A percentile compares a stretch with the other conserved stretches of the same genome.
Conservation (phyloP, 2,888 invertebrate genomes). For the Mamestra brassicae region DNA sequence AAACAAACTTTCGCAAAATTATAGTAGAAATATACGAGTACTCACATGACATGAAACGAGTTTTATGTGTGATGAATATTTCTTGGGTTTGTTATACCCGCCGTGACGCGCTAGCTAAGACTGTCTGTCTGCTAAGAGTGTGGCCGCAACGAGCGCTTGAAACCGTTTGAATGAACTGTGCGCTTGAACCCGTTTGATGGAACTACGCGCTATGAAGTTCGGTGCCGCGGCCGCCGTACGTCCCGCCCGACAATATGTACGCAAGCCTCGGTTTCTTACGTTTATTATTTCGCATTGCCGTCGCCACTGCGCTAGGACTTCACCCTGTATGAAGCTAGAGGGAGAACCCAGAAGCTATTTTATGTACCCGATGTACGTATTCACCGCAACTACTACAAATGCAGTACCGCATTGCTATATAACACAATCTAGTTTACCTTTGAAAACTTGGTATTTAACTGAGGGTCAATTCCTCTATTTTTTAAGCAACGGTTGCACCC, state of each 20-base stretch:
- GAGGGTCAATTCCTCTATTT: no score
- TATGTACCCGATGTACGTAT: not conserved
- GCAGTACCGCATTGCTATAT: not conserved
- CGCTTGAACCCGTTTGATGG: not conserved
- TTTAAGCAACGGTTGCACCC: no score
- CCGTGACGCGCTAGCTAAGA: no score
- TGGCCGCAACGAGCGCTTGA: not conserved
- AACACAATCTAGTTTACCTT: slow-evolving; percentile 1
- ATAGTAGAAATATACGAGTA: no score
- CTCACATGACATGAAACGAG: not conserved
- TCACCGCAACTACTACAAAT: not conserved
- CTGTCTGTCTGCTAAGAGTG: not conserved
- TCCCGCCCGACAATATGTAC: not conserved
- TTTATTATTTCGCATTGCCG: not conserved
- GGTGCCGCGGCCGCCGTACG: not conserved
- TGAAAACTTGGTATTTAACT: not conserved
- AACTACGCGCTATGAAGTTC: not conserved
- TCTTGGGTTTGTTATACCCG: not conserved
- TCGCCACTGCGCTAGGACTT: not conserved
- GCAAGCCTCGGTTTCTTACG: not conserved
- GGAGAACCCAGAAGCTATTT: not conserved
- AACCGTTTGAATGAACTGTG: not conserved
- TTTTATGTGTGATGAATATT: not conserved
- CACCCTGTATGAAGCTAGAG: not conserved
- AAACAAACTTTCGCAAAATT: no score